Evolutionary conservation across 2,888 invertebrate genomes (phyloP).

Genomic region (Pollenia amentaria): DNA sequence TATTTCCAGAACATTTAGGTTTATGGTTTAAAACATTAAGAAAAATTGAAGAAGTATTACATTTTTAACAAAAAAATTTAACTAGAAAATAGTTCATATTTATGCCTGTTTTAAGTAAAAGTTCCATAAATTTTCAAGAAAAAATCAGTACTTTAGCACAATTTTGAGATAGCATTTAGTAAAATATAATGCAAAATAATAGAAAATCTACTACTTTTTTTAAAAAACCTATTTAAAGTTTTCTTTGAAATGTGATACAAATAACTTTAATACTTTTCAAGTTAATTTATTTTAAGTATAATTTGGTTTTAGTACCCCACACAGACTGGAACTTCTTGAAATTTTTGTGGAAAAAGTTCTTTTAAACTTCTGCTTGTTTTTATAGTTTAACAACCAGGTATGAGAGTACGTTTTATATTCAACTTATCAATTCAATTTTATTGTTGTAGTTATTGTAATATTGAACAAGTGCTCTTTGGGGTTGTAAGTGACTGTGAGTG

Average conservation of each 20-base stretch:
- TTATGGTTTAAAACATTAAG: too few relatives aligned
- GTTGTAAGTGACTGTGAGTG: neutral
- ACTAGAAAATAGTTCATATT: too few relatives aligned
- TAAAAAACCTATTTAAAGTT: too few relatives aligned
- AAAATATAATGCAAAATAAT: neutral
- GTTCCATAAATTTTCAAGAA: too few relatives aligned
- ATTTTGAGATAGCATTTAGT: neutral
- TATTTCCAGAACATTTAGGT: too few relatives aligned
- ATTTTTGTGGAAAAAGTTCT: neutral
- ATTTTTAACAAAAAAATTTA: too few relatives aligned
- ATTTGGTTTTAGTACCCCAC: too few relatives aligned
- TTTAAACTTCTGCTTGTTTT: slow-evolving; percentile 14
- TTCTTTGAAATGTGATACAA: too few relatives aligned
- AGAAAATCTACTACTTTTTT: neutral
- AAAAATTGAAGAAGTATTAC: too few relatives aligned
- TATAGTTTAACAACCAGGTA: neutral
- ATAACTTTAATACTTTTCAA: neutral
- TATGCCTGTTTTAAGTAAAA: too few relatives aligned
- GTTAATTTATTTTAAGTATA: too few relatives aligned
- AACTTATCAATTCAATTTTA: slow-evolving; percentile 40
- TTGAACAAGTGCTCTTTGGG: slow-evolving; percentile 31
- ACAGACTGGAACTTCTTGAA: neutral
- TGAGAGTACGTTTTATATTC: neutral
- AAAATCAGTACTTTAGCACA: neutral
- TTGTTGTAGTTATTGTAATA: slow-evolving; percentile 24